Evolutionary conservation across 2,888 invertebrate genomes (phyloP).

Genomic region (Abrostola triplasia): DNA sequence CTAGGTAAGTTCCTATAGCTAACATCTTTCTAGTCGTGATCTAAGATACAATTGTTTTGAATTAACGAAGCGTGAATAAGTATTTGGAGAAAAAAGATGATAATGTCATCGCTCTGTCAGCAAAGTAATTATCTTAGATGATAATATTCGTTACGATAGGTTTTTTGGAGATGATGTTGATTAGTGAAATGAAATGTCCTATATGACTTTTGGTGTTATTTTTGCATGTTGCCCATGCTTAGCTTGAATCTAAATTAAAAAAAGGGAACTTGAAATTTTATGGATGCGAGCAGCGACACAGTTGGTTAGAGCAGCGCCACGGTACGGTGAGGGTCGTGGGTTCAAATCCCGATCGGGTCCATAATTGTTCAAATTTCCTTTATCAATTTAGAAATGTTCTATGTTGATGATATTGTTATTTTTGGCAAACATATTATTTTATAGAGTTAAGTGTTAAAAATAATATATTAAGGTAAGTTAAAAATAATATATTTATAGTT

Average conservation of each 20-base stretch:
- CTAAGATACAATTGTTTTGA: slow-evolving; percentile 53
- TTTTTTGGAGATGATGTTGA: slow-evolving; percentile 18
- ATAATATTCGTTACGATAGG: slow-evolving; percentile 18
- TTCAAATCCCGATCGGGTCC: too few species aligned
- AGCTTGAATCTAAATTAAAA: too few species aligned
- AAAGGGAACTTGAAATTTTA: too few species aligned
- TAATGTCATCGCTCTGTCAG: slow-evolving; percentile 61
- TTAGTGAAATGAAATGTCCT: slow-evolving; percentile 15
- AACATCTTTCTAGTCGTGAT: slow-evolving; percentile 43
- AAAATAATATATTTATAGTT: too few species aligned
- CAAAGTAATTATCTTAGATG: slow-evolving; percentile 51
- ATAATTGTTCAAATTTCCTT: too few species aligned
- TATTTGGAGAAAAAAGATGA: slow-evolving; percentile 55
- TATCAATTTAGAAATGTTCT: slow-evolving; percentile 18
- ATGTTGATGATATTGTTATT: too few species aligned
- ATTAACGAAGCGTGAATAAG: slow-evolving; percentile 42
- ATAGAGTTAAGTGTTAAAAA: too few species aligned
- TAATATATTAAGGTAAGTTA: too few species aligned
- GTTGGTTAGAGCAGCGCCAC: too few species aligned
- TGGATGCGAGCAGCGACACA: too few species aligned
- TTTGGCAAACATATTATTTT: too few species aligned
- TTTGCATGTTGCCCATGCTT: background rate
- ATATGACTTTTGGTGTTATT: background rate
- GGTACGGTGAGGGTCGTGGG: too few species aligned
- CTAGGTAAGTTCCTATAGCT: slow-evolving; percentile 25